Evolutionary conservation across 2,113 vertebrate species (phyloP), one percentile per base, ranked within the genome.

Genomic region (Hippocampus guttulatus): DNA sequence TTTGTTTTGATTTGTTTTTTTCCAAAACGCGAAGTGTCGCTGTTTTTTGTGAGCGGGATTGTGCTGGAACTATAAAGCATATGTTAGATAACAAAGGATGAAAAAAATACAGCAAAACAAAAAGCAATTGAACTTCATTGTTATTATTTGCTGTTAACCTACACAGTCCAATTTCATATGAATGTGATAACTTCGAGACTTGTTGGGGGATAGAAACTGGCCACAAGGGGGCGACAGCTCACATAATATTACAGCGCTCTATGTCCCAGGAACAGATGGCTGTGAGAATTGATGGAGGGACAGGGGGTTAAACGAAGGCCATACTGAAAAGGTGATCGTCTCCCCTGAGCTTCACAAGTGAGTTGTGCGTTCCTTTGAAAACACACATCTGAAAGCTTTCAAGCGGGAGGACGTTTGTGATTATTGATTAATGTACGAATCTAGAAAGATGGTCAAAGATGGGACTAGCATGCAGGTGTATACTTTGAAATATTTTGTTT

Each of bases 161-260:
- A 12, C 43, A 45, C 43, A 15, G 10, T 45, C 43, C 43, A 14
- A 33, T 1, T 3, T 45, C 43, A 10, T 45, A 10, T 45, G 14
- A 18, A 14, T 38, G 16, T 62, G 8, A 20, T 6, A n/a, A 54
- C 12, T 1, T 0, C 2, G 27, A 4, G 5, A 60, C 33, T 38
- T 58, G 21, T 66, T 6, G 20, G 20, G n/a, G 3, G 21, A 33
- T 45, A 68, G 11, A 33, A 63, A 65, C 58, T 58, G 67, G 76
- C 94, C 95, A 95, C 94, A 92, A 85, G 94, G 92, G 93, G 94
- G 94, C 94, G 88, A 84, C 91, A 90, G 80, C 74, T 49, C 20
- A 86, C 85, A 85, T 74, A 66, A 49, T 64, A 89, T 87, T 11
- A 3, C 3, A 8, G 1, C 40, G 40, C 30, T 12, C 49, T 41